Evolutionary conservation across 2,113 vertebrate genomes (phyloP).

Genomic region (Aepyceros melampus): DNA sequence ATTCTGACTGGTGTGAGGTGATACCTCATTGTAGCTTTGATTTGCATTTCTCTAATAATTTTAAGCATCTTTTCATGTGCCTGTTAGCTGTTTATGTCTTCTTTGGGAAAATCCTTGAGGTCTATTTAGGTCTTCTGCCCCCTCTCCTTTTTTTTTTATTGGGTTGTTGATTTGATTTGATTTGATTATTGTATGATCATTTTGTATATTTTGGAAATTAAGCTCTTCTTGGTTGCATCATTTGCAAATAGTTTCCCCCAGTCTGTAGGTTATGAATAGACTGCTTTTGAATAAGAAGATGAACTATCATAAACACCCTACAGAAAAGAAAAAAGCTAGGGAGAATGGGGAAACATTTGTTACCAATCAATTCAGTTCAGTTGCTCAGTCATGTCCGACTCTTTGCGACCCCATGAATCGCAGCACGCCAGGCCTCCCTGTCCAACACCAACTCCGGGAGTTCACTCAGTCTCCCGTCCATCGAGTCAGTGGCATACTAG

Average conservation of each 20-base stretch:
- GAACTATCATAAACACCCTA: neutral
- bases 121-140: neutral
- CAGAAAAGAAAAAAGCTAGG: slow-evolving; percentile 8
- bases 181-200: neutral
- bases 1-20: neutral
- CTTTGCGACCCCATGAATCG: too few relatives aligned
- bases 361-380: too few relatives aligned
- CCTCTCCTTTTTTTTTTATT: neutral
- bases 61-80: neutral
- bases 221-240: neutral
- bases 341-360: neutral
- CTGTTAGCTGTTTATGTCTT: neutral
- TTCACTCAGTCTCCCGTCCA: too few relatives aligned
- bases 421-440: too few relatives aligned
- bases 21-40: neutral
- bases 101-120: neutral
- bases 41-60: neutral
- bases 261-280: neutral
- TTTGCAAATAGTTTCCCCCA: neutral
- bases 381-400: too few relatives aligned
- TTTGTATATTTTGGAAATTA: neutral
- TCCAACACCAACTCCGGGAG: too few relatives aligned
- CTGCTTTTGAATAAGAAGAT: neutral
- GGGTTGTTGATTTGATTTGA: neutral
- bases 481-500: too few relatives aligned